These are phyloP conservation scores for Micropoecilia bifurca DNA, from an alignment of 2,797 vertebrate species.

Conservation along the genomic window DNA sequence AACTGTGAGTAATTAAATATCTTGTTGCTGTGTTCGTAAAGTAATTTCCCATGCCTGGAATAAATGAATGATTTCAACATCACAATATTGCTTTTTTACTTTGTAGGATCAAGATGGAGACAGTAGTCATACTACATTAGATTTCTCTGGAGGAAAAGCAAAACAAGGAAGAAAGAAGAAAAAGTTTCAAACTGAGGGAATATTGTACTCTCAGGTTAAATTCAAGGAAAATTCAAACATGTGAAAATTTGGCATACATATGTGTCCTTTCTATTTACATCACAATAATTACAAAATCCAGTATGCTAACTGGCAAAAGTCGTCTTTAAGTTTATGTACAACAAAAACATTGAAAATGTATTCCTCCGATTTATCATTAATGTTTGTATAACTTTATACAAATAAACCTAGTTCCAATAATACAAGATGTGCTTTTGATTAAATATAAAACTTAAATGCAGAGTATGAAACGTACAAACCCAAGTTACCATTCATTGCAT, in stretches of 20 bases:
- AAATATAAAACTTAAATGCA: neutral
- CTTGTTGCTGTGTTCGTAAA: neutral
- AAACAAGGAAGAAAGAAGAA: constrained; percentile 4
- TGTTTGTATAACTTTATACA: neutral
- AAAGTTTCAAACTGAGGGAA: neutral
- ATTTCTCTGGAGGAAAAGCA: neutral
- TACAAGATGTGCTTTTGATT: neutral
- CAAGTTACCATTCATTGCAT: neutral
- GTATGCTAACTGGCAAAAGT: neutral
- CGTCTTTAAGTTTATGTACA: neutral
- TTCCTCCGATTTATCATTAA: neutral
- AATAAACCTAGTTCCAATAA: neutral
- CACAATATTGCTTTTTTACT: neutral
- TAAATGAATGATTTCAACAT: neutral
- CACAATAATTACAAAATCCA: neutral
- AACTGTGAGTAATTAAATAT: neutral
- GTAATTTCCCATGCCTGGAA: neutral
- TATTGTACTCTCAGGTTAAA: neutral
- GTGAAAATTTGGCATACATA: neutral
- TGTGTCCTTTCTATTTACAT: neutral
- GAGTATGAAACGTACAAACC: neutral
- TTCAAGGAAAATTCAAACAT: neutral
- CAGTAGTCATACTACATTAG: neutral
- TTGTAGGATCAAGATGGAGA: neutral
- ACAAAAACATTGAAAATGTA: neutral